Percentiles rank a stretch among this genome's conserved stretches.
Conservation (phyloP, 2,113 vertebrate genomes). For the Rhegmatorhina hoffmannsi region DNA sequence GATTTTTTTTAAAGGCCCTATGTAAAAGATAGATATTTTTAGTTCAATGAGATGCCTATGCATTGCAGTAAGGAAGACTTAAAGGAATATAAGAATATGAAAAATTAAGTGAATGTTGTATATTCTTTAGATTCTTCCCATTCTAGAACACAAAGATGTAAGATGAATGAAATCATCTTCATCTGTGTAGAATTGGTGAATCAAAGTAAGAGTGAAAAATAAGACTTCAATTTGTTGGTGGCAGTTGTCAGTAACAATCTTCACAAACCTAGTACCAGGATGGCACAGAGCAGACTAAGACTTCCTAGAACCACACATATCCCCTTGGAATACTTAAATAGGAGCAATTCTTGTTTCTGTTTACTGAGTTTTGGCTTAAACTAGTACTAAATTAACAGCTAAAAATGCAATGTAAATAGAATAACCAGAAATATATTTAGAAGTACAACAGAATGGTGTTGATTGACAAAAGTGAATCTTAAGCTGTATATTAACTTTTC, state of each 20-base stretch:
- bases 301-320: neutral
- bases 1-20: neutral
- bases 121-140: neutral
- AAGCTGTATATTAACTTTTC: neutral
- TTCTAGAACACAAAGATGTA: neutral
- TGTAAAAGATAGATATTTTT: neutral
- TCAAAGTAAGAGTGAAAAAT: neutral
- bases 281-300: neutral
- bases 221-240: neutral
- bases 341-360: neutral
- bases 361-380: neutral
- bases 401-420: neutral
- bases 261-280: neutral
- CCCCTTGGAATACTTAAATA: neutral
- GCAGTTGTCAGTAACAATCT: neutral
- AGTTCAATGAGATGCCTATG: neutral
- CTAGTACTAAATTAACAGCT: neutral
- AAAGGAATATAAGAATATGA: neutral
- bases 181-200: neutral
- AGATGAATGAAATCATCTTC: neutral
- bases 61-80: neutral
- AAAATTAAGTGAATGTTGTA: neutral
- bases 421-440: neutral
- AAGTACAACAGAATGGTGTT: neutral
- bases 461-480: neutral